These are phyloP conservation scores for Exephanes ischioxanthus DNA, from an alignment of 2,888 invertebrate species.

Conservation along the genomic window DNA sequence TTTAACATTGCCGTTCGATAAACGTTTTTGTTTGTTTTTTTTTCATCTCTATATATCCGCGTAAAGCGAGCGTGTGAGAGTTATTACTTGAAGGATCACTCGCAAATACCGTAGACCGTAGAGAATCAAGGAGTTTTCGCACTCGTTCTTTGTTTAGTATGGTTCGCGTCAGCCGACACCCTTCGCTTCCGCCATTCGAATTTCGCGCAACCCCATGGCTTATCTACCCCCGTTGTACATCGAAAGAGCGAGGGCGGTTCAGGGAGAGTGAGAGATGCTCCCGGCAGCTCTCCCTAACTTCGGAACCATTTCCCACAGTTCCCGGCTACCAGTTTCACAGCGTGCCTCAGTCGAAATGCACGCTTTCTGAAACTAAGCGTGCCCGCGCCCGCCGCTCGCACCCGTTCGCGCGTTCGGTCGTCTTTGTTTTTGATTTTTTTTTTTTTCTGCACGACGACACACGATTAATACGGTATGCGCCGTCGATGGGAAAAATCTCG, in stretches of 20 bases:
- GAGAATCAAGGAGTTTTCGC: slow-evolving; percentile 51
- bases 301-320: slow-evolving; percentile 71
- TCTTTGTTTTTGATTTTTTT: neutral
- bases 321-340: slow-evolving; percentile 74
- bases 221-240: slow-evolving; percentile 70
- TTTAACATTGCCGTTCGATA: neutral
- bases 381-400: slow-evolving; percentile 17
- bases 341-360: slow-evolving; percentile 77
- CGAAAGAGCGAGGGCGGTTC: slow-evolving; percentile 57
- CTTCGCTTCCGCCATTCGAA: slow-evolving; percentile 71
- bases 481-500: neutral
- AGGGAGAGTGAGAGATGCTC: slow-evolving; percentile 64
- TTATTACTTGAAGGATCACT: slow-evolving; percentile 21
- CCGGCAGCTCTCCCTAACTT: slow-evolving; percentile 73
- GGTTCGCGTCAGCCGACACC: slow-evolving; percentile 41
- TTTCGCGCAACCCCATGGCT: slow-evolving; percentile 71
- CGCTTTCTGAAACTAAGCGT: slow-evolving; percentile 64
- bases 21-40: neutral
- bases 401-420: neutral
- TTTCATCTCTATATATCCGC: neutral
- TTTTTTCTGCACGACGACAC: neutral
- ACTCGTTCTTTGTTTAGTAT: slow-evolving; percentile 17
- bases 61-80: neutral
- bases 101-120: slow-evolving; percentile 21
- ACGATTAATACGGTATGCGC: slow-evolving; percentile 30